phyloP scores from a whole-genome alignment of 2,888 invertebrate species.

The Nomada goodeniana region DNA sequence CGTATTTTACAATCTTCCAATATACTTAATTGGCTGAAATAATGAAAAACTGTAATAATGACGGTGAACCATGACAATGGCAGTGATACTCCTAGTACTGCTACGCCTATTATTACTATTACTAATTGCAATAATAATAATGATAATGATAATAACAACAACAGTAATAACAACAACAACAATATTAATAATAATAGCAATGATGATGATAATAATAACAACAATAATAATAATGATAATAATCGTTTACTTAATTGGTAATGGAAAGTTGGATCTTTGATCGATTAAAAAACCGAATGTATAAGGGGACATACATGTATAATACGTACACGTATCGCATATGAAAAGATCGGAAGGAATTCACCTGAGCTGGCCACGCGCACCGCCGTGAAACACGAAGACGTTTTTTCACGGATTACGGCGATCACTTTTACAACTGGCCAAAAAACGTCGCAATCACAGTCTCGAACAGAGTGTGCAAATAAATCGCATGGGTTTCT shows the following conservation, averaged over 20 bases:
- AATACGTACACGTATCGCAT: constrained; percentile 63
- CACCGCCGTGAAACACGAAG: constrained; percentile 43
- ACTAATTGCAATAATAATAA: not conserved
- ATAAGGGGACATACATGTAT: not conserved
- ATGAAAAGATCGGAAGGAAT: constrained; percentile 66
- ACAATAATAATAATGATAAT: constrained; percentile 40
- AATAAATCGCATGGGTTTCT: constrained; percentile 43
- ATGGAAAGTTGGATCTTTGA: not conserved
- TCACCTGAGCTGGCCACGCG: constrained; percentile 47
- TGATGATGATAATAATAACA: not conserved
- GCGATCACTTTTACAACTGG: constrained; percentile 43
- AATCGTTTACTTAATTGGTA: constrained; percentile 35
- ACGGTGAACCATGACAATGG: not conserved
- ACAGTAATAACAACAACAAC: not conserved
- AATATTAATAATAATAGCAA: too few species aligned
- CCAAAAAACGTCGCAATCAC: constrained; percentile 51
- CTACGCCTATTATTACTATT: too few species aligned
- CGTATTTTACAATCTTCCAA: constrained; percentile 70
- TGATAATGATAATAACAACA: not conserved
- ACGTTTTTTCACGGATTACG: constrained; percentile 33
- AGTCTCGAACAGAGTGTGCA: constrained; percentile 52
- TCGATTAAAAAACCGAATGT: not conserved
- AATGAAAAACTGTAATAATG: constrained; percentile 43
- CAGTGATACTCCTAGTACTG: not conserved
- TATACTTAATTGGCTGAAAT: constrained; percentile 48